Evolutionary conservation across 2,797 vertebrate genomes (phyloP), one percentile per base, ranked within the genome.

Genomic region (Schizopygopsis malacanthus): DNA sequence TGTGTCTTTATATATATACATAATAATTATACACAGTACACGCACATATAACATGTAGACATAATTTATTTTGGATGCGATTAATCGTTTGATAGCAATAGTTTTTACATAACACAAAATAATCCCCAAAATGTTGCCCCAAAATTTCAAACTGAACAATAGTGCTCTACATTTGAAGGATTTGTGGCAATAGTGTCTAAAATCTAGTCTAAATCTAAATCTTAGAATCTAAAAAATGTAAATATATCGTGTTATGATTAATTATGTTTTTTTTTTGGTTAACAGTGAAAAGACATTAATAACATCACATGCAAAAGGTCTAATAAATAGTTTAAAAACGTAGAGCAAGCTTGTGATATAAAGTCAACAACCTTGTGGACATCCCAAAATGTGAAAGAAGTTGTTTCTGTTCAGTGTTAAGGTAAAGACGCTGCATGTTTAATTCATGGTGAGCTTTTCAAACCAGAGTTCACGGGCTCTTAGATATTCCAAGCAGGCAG

Each of bases 401-500:
- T 59, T 80, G 56, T 67, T 79, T 84, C 80, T 54, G 52, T 84
- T 81, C 85, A 69, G 78, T 81, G 37, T 90, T 65, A 54, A 86
- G 79, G 54, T 81, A 73, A 75, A 75, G 45, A 73, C n/a, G 4
- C 45, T 79, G 59, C 43, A 79, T 89, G 82, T 91, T 88, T 90
- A 85, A 88, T 90, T 88, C 87, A 90, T 87, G 63, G 5, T 71
- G 83, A 82, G 88, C 71, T 87, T 85, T 45, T 63, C 70, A 81
- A 75, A 63, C 52, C 45, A 70, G 72, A 59, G 70, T 83, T 81
- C 72, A 61, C 39, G 22, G 82, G 86, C 75, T 90, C 84, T 76
- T 90, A 82, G 76, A 82, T 81, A 91, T 92, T 91, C 85, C 72
- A 43, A 71, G 50, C 71, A 88, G 78, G 82, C 81, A 71, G 63